phyloP scores from a whole-genome alignment of 2,888 invertebrate species.

The Periphyllus acericola region DNA sequence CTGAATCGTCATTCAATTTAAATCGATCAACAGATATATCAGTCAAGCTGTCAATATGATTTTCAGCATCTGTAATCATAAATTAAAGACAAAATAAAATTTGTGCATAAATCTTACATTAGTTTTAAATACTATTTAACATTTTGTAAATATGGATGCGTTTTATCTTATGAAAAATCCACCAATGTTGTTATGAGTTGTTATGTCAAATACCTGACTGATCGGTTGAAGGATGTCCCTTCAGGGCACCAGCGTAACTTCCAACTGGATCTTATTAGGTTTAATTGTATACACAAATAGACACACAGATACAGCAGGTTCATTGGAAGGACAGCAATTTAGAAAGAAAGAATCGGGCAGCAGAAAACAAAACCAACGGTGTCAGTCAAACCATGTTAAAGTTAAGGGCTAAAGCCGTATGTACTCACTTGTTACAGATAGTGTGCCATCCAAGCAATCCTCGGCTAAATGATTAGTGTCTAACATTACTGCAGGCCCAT shows the following conservation, averaged over 20 bases:
- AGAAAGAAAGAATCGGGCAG: constrained; percentile 55
- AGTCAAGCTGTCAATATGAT: constrained; percentile 78
- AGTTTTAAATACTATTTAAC: constrained; percentile 3
- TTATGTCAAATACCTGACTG: constrained; percentile 80
- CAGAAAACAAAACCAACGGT: constrained; percentile 62
- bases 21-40: constrained; percentile 76
- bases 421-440: constrained; percentile 58
- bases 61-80: constrained; percentile 75
- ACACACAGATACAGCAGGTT: constrained; percentile 54
- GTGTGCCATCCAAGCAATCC: constrained; percentile 52
- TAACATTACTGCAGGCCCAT: constrained; percentile 41
- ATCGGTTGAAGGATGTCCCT: constrained; percentile 82
- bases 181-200: constrained; percentile 33
- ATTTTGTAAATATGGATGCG: constrained; percentile 32
- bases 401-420: constrained; percentile 31
- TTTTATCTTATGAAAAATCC: constrained; percentile 36
- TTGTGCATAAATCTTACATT: neutral
- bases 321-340: constrained; percentile 56
- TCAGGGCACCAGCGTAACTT: constrained; percentile 91
- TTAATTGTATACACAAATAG: constrained; percentile 41
- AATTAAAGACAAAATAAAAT: neutral
- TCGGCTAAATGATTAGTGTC: constrained; percentile 47
- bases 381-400: constrained; percentile 57
- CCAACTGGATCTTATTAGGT: constrained; percentile 65
- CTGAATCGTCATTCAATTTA: constrained; percentile 82